These are phyloP conservation scores for Blennius ocellaris DNA, from an alignment of 2,113 vertebrate genomes.

Conservation along the genomic window DNA sequence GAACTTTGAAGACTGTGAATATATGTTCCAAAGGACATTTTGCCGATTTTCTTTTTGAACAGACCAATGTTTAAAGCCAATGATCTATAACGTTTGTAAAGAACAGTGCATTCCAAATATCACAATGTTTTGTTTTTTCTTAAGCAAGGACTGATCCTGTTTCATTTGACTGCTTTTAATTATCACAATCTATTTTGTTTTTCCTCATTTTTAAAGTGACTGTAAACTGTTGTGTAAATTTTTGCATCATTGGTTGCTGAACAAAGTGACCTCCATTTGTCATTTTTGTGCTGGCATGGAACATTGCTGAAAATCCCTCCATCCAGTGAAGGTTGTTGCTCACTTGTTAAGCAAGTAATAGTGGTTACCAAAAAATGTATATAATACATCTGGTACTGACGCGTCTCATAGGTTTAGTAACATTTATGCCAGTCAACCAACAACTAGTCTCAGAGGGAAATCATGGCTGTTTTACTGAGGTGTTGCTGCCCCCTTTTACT, in stretches of 20 bases:
- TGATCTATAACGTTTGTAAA: constrained; percentile 87
- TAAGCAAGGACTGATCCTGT: constrained; percentile 89
- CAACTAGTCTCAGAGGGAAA: constrained; percentile 81
- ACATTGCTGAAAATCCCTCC: constrained; percentile 76
- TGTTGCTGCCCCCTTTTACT: constrained; percentile 65
- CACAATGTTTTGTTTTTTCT: constrained; percentile 83
- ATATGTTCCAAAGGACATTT: constrained; percentile 91
- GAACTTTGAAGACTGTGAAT: constrained; percentile 98
- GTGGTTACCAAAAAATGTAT: constrained; percentile 87
- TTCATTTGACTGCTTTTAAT: constrained; percentile 81
- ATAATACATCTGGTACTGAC: constrained; percentile 85
- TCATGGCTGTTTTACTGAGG: constrained; percentile 75
- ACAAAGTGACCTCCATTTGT: constrained; percentile 72
- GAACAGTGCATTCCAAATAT: constrained; percentile 91
- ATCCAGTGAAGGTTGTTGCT: constrained; percentile 80
- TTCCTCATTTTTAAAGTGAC: constrained; percentile 81
- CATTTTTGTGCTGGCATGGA: constrained; percentile 76
- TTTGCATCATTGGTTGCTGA: constrained; percentile 88
- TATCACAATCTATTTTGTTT: constrained; percentile 77
- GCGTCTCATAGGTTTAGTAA: constrained; percentile 79
- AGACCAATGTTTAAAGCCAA: constrained; percentile 88
- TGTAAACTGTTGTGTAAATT: constrained; percentile 94
- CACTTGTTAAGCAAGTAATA: constrained; percentile 83
- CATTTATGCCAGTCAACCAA: constrained; percentile 76
- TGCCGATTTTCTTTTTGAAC: constrained; percentile 83